Evolutionary conservation across 2,113 vertebrate genomes (phyloP).

Genomic region (Cavia porcellus): DNA sequence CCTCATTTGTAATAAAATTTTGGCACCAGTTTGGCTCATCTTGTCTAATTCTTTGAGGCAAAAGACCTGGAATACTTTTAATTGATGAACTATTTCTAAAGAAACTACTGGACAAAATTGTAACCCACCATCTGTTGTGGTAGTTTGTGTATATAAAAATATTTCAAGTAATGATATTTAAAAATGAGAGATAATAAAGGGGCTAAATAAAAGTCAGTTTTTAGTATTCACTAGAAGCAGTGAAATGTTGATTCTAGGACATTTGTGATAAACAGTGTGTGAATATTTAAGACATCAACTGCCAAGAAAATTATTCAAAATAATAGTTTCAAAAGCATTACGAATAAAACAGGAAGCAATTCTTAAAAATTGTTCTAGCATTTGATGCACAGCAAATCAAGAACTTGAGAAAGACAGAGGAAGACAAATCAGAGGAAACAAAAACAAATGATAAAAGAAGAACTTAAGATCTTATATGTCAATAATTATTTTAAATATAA

Average conservation of each 20-base stretch:
- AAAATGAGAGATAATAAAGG: background rate
- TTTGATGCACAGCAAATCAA: background rate
- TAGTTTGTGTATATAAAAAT: background rate
- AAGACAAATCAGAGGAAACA: background rate
- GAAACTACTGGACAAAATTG: background rate
- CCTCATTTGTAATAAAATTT: background rate
- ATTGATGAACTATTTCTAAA: background rate
- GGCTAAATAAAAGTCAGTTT: background rate
- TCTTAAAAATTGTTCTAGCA: background rate
- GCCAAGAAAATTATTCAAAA: background rate
- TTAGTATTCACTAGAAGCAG: background rate
- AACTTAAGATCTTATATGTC: background rate
- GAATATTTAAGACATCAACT: background rate
- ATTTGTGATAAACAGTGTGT: background rate
- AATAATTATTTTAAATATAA: background rate
- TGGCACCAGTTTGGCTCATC: background rate
- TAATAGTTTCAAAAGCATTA: background rate
- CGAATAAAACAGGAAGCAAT: background rate
- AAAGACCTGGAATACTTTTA: background rate
- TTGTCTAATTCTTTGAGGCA: background rate
- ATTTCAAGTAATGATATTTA: background rate
- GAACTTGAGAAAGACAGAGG: background rate
- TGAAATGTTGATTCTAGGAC: background rate
- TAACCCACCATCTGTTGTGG: background rate
- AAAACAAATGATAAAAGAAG: background rate